Evolutionary conservation across 2,888 invertebrate species (phyloP).

Genomic region (Parochlus steinenii): DNA sequence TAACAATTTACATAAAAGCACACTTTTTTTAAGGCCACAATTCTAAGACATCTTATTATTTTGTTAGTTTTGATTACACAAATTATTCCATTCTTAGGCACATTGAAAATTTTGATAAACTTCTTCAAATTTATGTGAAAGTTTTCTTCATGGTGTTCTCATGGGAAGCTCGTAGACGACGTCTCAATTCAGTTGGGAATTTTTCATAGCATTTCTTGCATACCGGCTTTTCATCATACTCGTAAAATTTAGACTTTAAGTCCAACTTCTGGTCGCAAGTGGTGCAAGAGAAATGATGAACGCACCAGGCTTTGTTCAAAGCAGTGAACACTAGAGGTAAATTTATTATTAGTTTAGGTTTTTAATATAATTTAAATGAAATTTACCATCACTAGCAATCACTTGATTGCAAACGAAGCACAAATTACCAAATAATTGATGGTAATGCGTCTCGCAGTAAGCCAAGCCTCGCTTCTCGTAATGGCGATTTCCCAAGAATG

Average conservation of each 20-base stretch:
- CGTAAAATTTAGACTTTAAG: conserved; percentile 96
- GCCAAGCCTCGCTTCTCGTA: conserved; percentile 97
- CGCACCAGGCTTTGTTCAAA: conserved; percentile 98
- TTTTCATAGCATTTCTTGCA: conserved; percentile 98
- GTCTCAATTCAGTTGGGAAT: conserved; percentile 85
- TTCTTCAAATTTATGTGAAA: neutral
- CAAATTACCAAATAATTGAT: conserved; percentile 95
- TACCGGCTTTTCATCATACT: conserved; percentile 94
- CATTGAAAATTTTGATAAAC: neutral
- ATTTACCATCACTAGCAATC: conserved; percentile 87
- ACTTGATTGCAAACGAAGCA: conserved; percentile 99
- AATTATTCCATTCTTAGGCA: neutral
- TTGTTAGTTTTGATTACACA: no score
- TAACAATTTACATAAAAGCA: no score
- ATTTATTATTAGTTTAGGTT: conserved; percentile 7
- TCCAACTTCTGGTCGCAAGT: conserved; percentile 92
- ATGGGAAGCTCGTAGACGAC: conserved; percentile 78
- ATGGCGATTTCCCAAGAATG: conserved; percentile 96
- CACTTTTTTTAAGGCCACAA: no score
- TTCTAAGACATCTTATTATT: no score
- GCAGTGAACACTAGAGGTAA: conserved; percentile 77
- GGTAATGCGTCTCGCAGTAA: conserved; percentile 98
- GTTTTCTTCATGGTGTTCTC: conserved; percentile 50
- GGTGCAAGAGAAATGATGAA: conserved; percentile 95
- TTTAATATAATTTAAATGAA: conserved; percentile 5